Base-by-base conservation (phyloP, 2,797 vertebrate species). In the Enteromius viviparus region DNA sequence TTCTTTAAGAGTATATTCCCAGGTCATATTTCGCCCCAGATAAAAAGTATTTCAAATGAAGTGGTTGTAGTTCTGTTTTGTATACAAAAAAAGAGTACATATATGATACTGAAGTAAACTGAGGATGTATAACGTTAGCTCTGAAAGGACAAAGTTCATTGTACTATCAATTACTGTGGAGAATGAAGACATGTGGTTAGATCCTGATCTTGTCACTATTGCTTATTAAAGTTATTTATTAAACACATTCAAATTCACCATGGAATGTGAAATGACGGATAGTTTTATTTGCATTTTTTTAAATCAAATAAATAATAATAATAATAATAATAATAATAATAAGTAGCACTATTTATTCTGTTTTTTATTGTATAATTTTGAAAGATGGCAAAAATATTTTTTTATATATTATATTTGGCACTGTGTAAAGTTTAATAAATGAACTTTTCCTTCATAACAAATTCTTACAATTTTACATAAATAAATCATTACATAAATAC, bases 401-500 rank as follows among this genome's bases (percentile, higher is more conserved):
- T 40, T 40, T 45, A 45, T 45, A 45, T 45, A 45, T 45, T 45
- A 45, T 47, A 10, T 2, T 49, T 34, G 19, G 5, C 23, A 34
- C 10, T 1, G 21, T 23, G 32, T 32, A 51, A 72, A 45, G 26
- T 62, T 62, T 29, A 62, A 62, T 15, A 62, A 6, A 62, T 8
- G n/a, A n/a, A 26, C n/a, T 8, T 49, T 19, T 32, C 29, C 12
- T 79, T 14, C 4, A 4, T 6, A 26, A 69, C 51, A 80, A 70
- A 58, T 49, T n/a, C 4, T 64, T 34, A 34, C 21, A 62, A 64
- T 8, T 12, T 42, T 40, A 11, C 21, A 85, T 64, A 66, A 69
- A 53, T 82, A 68, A 81, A 62, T 40, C 53, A 34, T 37, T 23
- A 66, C 71, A 84, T 70, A 71, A 84, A 81, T 84, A 68, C 47